Conservation (phyloP, 2,888 invertebrate species). For the Xylophagus ater region DNA sequence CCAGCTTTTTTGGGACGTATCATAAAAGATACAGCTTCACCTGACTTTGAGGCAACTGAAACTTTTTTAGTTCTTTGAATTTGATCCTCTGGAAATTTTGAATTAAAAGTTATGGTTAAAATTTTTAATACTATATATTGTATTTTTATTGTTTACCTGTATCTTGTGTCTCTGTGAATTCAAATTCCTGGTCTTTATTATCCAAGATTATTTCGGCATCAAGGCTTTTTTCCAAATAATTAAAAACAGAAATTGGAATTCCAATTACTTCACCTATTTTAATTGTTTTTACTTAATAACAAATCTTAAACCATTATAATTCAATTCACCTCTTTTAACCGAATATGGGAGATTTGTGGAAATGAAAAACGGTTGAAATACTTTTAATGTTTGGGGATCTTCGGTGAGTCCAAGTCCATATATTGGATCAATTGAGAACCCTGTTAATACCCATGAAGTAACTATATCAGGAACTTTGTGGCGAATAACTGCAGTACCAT, state of each 20-base stretch:
- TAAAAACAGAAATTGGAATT: slow-evolving; percentile 70
- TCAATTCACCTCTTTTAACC: slow-evolving; percentile 79
- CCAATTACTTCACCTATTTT: slow-evolving; percentile 86
- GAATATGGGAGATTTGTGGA: too few relatives aligned
- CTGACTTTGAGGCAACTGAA: too few relatives aligned
- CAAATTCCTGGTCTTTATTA: too few relatives aligned
- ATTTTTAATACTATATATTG: too few relatives aligned
- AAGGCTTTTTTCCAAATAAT: slow-evolving; percentile 59
- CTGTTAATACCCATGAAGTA: slow-evolving; percentile 75
- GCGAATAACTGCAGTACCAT: slow-evolving; percentile 43
- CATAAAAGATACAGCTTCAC: slow-evolving; percentile 72
- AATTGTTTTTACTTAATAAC: too few relatives aligned
- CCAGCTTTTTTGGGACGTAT: slow-evolving; percentile 65
- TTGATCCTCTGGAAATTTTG: too few relatives aligned
- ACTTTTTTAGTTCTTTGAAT: slow-evolving; percentile 36
- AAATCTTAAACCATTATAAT: too few relatives aligned
- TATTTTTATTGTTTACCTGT: too few relatives aligned
- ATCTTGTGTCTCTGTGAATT: slow-evolving; percentile 70
- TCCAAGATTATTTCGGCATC: slow-evolving; percentile 76
- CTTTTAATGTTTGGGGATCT: slow-evolving; percentile 54
- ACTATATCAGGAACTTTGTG: too few relatives aligned
- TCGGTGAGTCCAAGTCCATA: slow-evolving; percentile 67
- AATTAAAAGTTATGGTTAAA: too few relatives aligned
- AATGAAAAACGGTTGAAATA: too few relatives aligned
- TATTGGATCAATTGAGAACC: slow-evolving; percentile 65